phyloP scores from a whole-genome alignment of 2,888 invertebrate species.

The Oscheius onirici region DNA sequence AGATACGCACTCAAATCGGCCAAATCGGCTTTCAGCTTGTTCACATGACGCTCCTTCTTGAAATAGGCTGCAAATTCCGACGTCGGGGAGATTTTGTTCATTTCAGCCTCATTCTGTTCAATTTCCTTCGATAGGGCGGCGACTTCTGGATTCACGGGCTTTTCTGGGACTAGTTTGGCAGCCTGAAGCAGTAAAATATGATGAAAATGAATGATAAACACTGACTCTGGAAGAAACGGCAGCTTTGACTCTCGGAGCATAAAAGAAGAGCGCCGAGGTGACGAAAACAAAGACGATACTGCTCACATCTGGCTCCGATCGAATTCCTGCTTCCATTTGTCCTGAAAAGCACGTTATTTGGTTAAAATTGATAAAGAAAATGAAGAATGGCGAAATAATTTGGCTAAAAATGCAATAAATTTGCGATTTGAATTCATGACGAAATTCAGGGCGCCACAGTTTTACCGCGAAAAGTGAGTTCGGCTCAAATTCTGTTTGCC shows the following conservation, averaged over 20 bases:
- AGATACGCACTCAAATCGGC: neutral
- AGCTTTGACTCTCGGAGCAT: conserved; percentile 2
- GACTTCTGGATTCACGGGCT: neutral
- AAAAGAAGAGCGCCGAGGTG: conserved; percentile 13
- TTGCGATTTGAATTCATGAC: neutral
- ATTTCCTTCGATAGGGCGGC: neutral
- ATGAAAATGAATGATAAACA: neutral
- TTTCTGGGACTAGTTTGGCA: neutral
- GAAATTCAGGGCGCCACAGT: too few relatives aligned
- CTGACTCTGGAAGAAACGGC: neutral
- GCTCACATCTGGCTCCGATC: neutral
- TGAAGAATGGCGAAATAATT: neutral
- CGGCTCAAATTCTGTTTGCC: too few relatives aligned
- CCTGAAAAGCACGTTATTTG: neutral
- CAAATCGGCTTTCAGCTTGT: conserved; percentile 40
- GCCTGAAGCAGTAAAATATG: neutral
- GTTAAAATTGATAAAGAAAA: neutral
- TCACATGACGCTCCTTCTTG: conserved; percentile 48
- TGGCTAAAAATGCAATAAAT: too few relatives aligned
- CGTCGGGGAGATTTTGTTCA: conserved; percentile 42
- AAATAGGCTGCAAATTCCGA: conserved; percentile 46
- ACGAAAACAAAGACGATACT: neutral
- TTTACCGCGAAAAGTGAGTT: too few relatives aligned
- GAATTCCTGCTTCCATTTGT: neutral
- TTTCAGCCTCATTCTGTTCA: conserved; percentile 6